A percentile compares a stretch with the other conserved stretches of the same genome.
phyloP scores from a whole-genome alignment of 2,113 vertebrate species.

The Mus pahari region DNA sequence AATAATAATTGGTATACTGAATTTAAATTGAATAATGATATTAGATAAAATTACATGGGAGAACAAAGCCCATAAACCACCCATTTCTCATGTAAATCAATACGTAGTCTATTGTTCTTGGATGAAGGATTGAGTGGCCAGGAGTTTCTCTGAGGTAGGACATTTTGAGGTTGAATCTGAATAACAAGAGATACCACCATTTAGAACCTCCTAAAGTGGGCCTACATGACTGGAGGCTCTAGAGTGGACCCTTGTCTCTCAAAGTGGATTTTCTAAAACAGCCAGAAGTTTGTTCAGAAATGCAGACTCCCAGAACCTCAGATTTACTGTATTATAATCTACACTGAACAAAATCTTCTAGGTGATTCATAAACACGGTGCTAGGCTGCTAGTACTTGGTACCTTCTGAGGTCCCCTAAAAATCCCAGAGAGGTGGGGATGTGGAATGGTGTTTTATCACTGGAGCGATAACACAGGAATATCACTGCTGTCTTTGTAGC shows the following conservation, averaged over 20 bases:
- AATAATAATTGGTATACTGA: neutral
- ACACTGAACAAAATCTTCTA: neutral
- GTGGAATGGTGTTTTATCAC: neutral
- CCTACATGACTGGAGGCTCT: neutral
- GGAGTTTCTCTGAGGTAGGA: neutral
- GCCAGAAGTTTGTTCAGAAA: neutral
- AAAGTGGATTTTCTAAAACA: neutral
- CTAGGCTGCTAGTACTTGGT: neutral
- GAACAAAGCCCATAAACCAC: neutral
- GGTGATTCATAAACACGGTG: neutral
- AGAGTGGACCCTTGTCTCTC: neutral
- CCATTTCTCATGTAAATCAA: neutral
- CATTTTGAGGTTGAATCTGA: neutral
- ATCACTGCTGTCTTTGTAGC: conserved; percentile 5
- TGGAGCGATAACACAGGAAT: neutral
- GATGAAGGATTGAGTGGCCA: neutral
- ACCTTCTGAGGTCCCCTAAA: neutral
- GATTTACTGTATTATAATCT: neutral
- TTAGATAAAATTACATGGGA: neutral
- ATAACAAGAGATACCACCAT: neutral
- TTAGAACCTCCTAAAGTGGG: neutral
- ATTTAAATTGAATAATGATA: neutral
- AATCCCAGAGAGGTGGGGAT: neutral
- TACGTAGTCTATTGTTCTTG: neutral
- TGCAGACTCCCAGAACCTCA: neutral